A percentile compares a stretch with the other conserved stretches of the same genome.
Evolutionary conservation across 2,797 vertebrate species (phyloP).

Genomic region (Sitta carolinensis): DNA sequence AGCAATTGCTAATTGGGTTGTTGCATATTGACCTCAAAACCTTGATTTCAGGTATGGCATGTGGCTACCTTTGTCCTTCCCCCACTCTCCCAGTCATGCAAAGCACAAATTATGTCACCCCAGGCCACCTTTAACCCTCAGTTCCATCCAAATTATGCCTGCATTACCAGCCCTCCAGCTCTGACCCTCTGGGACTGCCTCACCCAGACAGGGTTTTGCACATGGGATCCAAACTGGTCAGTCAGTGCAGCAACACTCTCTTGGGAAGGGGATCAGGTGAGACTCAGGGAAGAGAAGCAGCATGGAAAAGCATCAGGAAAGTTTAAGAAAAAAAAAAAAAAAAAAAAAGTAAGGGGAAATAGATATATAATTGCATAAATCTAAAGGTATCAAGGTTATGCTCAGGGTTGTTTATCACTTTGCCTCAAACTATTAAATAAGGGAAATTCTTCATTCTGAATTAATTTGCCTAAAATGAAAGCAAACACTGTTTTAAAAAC

Average conservation of each 20-base stretch:
- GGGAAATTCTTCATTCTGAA: background rate
- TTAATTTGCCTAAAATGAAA: background rate
- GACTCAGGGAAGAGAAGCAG: background rate
- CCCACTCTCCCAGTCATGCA: background rate
- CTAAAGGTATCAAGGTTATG: background rate
- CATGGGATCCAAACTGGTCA: background rate
- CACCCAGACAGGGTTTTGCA: background rate
- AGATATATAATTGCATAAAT: background rate
- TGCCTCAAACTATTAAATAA: background rate
- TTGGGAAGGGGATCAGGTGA: background rate
- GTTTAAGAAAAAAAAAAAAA: rapidly evolving
- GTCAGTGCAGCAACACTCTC: background rate
- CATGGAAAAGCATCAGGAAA: background rate
- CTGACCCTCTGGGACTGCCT: too few relatives aligned
- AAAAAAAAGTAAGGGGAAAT: rapidly evolving
- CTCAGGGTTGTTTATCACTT: background rate
- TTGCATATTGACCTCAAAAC: background rate
- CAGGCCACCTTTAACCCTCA: background rate
- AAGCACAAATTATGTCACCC: background rate
- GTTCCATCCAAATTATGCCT: background rate
- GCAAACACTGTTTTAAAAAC: background rate
- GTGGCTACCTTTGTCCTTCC: background rate
- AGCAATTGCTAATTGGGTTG: background rate
- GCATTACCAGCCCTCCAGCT: background rate
- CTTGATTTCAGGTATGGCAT: background rate